Evolutionary conservation across 1,140 invertebrate species (phyloP).

Genomic region (Parasteatoda tepidariorum): DNA sequence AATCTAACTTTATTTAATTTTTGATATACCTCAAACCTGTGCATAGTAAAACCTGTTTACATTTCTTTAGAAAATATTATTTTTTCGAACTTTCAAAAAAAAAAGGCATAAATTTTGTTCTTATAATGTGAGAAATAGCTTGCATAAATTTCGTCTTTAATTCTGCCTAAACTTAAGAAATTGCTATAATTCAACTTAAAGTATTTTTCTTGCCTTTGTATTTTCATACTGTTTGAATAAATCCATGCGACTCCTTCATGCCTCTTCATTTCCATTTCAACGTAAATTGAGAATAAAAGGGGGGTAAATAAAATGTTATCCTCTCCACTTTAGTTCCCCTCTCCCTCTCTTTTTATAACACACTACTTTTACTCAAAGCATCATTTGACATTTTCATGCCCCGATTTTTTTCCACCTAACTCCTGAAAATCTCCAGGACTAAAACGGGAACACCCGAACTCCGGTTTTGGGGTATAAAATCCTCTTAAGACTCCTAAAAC

Average conservation of each 20-base stretch:
- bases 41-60: too few species aligned
- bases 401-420: conserved; percentile 5
- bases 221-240: neutral
- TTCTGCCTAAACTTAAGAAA: neutral
- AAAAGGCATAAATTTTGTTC: too few species aligned
- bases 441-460: conserved; percentile 29
- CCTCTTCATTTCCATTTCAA: conserved; percentile 51
- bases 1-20: too few species aligned
- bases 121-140: too few species aligned
- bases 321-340: too few species aligned
- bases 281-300: neutral
- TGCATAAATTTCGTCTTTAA: neutral
- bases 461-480: conserved; percentile 25
- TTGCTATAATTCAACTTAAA: neutral
- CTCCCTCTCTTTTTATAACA: neutral
- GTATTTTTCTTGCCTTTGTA: neutral
- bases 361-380: neutral
- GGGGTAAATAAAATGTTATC: too few species aligned
- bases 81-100: too few species aligned
- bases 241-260: neutral
- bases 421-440: conserved; percentile 23
- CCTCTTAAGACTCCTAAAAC: conserved; percentile 51
- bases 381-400: conserved; percentile 58
- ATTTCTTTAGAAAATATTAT: too few species aligned
- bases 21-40: too few species aligned